Evolutionary conservation across 2,888 invertebrate genomes (phyloP).

Genomic region (Drosophila bunnanda): DNA sequence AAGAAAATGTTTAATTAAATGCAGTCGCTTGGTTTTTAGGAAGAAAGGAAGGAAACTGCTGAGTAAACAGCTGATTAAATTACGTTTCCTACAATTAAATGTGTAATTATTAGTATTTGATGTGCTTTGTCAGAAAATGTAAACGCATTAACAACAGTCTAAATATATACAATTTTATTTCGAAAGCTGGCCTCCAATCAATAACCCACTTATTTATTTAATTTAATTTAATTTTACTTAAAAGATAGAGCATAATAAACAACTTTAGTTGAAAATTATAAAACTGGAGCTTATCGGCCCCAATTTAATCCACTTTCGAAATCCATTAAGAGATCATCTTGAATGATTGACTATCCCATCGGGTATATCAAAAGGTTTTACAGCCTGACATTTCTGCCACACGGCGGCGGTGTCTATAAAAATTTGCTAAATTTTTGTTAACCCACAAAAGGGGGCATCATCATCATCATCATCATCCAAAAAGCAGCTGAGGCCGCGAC

Average conservation of each 20-base stretch:
- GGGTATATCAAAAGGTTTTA: constrained; percentile 27
- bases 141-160: not conserved
- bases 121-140: not conserved
- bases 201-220: constrained; percentile 17
- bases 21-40: not conserved
- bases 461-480: constrained; percentile 14
- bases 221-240: not conserved
- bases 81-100: constrained; percentile 4
- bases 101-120: constrained; percentile 1
- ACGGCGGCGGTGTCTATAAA: constrained; percentile 11
- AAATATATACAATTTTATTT: constrained; percentile 6
- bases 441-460: constrained; percentile 19
- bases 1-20: not conserved
- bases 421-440: constrained; percentile 25
- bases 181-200: constrained; percentile 14
- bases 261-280: not conserved
- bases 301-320: constrained; percentile 34
- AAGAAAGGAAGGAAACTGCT: constrained; percentile 6
- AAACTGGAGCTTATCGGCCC: constrained; percentile 25
- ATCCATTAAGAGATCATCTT: constrained; percentile 33
- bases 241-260: constrained; percentile 5
- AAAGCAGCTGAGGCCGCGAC: constrained; percentile 36
- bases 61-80: constrained; percentile 8
- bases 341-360: constrained; percentile 28
- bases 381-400: constrained; percentile 35